phyloP scores from a whole-genome alignment of 1,140 invertebrate genomes.

The Lineus longissimus region DNA sequence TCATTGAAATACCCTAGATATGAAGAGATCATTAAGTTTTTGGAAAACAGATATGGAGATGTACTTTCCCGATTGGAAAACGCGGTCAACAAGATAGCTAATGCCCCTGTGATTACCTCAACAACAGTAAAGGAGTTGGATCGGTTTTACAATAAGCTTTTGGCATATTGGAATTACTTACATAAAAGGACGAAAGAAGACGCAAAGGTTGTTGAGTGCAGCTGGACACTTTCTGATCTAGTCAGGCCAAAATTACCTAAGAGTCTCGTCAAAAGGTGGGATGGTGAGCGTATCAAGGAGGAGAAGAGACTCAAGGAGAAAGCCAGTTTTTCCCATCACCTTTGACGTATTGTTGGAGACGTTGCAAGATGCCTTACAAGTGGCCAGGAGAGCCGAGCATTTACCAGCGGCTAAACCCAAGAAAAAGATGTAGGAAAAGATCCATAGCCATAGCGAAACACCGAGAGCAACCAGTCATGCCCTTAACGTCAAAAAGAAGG shows the following conservation, averaged over 20 bases:
- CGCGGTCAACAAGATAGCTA: background rate
- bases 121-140: background rate
- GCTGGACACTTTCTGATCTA: background rate
- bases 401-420: background rate
- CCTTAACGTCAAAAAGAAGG: background rate
- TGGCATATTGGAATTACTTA: background rate
- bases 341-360: background rate
- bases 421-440: background rate
- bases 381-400: background rate
- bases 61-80: background rate
- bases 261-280: background rate
- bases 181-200: background rate
- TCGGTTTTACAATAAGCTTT: background rate
- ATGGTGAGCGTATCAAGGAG: background rate
- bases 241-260: background rate
- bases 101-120: background rate
- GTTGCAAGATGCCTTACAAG: background rate
- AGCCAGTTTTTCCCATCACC: background rate
- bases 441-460: background rate
- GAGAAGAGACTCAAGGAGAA: background rate
- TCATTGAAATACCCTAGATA: background rate
- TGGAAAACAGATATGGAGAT: background rate
- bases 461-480: background rate
- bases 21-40: background rate
- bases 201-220: background rate